Evolutionary conservation across 2,888 invertebrate species (phyloP), one percentile per base, ranked within the genome.

Genomic region (Cephus pygmeus): DNA sequence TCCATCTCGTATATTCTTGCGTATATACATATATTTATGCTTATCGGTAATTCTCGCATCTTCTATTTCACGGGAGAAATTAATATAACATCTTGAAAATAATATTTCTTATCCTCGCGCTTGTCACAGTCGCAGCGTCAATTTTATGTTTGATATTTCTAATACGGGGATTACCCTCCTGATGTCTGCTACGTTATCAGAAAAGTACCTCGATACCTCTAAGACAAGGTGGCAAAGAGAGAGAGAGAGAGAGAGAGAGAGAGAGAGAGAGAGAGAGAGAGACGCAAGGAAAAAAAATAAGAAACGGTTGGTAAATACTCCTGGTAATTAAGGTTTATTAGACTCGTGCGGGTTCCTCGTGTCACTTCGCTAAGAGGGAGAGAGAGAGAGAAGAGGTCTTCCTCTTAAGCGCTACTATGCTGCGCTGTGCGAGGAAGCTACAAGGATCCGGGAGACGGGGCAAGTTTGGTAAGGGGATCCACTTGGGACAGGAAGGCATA

Each of bases 361-460:
- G 56, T 23, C 56, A 56, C 56, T 56, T 23, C 36, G 15, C 3
- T 35, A 12, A 12, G 73, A 75, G 73, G 56, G 73, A 76, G 35
- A 68, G 78, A 77, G 73, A 73, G 73, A 71, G 76, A 80, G 69
- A 34, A 71, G 56, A 23, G 35, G 12, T 35, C 23, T 23, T 23
- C 23, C 56, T 56, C 23, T 56, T 56, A 56, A 23, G 56, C 56
- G 23, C 56, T 56, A 56, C 56, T 56, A 56, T 9, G 56, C 56
- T 23, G 23, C 56, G 56, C 9, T 23, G 56, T 56, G 56, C 56
- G 56, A 56, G 56, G 56, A 68, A 69, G 23, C 33, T 56, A 75
- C 56, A 68, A 75, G 73, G 76, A 79, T 69, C 75, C 12, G 79
- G 36, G 73, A 76, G 76, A 75, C 34, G 75, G 36, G 68, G 36